A percentile compares a stretch with the other conserved stretches of the same genome.
These are phyloP conservation scores for Selene dorsalis DNA, from an alignment of 2,797 vertebrate genomes.

Conservation along the genomic window DNA sequence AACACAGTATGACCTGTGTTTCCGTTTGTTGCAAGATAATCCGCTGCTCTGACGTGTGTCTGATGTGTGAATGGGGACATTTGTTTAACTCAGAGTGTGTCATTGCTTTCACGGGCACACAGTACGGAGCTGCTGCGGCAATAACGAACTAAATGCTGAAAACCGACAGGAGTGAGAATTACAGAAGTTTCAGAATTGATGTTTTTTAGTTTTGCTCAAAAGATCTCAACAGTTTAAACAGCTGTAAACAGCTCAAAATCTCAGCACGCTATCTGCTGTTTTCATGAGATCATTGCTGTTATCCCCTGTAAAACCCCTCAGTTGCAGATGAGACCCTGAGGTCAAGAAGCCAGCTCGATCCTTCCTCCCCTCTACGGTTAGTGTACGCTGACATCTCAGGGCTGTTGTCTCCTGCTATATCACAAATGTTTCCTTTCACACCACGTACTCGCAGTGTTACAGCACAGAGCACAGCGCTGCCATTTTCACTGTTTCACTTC, in stretches of 20 bases:
- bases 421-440: slow-evolving; percentile 28
- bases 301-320: slow-evolving; percentile 40
- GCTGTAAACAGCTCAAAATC: not conserved
- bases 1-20: slow-evolving; percentile 31
- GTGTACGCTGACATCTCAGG: slow-evolving; percentile 62
- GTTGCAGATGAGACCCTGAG: slow-evolving; percentile 42
- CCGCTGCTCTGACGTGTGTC: slow-evolving; percentile 2
- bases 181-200: not conserved
- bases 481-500: not conserved
- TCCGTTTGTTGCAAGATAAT: slow-evolving; percentile 57
- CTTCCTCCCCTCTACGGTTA: slow-evolving; percentile 54
- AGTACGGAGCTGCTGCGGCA: not conserved
- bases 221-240: not conserved
- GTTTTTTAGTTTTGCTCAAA: slow-evolving; percentile 2
- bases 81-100: not conserved
- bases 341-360: slow-evolving; percentile 58
- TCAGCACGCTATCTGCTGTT: slow-evolving; percentile 45
- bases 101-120: not conserved
- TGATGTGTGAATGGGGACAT: not conserved
- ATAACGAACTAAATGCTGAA: not conserved
- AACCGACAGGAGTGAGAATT: not conserved
- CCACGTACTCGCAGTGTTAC: not conserved
- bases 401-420: slow-evolving; percentile 51
- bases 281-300: slow-evolving; percentile 67
- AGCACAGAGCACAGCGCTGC: not conserved